phyloP scores from a whole-genome alignment of 2,888 invertebrate species.

The Timema podura region DNA sequence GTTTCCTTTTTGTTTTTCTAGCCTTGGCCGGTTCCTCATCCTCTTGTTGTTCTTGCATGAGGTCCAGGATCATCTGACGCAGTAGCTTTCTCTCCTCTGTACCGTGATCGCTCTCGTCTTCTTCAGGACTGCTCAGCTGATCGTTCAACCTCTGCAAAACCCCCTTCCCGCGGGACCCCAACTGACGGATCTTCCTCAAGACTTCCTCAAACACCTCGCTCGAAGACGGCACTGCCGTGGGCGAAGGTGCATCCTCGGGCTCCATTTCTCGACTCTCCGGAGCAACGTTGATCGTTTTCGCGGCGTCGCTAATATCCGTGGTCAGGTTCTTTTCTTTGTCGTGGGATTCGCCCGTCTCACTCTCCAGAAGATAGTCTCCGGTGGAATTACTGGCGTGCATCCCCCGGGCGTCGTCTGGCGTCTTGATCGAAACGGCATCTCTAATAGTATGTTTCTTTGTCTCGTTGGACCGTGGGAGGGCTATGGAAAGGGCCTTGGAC shows the following conservation, averaged over 20 bases:
- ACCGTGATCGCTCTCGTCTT: not conserved
- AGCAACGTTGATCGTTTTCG: too few relatives aligned
- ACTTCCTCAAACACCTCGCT: constrained; percentile 58
- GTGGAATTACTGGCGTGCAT: too few relatives aligned
- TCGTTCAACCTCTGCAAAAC: constrained; percentile 55
- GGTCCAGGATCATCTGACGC: constrained; percentile 10
- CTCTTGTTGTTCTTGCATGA: constrained; percentile 11
- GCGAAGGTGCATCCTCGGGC: not conserved
- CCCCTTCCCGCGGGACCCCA: constrained; percentile 56
- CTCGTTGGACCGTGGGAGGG: constrained; percentile 34
- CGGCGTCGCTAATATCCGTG: too few relatives aligned
- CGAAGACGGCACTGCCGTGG: constrained; percentile 16
- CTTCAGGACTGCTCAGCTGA: constrained; percentile 36
- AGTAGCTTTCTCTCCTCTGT: not conserved
- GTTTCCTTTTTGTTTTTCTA: not conserved
- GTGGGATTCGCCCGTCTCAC: too few relatives aligned
- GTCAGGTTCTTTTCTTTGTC: not conserved
- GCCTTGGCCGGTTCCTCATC: not conserved
- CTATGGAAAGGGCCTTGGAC: constrained; percentile 29
- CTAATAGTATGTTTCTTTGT: constrained; percentile 17
- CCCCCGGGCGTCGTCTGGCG: too few relatives aligned
- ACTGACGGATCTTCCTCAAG: constrained; percentile 51
- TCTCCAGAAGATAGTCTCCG: too few relatives aligned
- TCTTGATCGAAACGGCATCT: too few relatives aligned
- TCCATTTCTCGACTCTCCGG: too few relatives aligned